These are phyloP conservation scores for Misgurnus mizolepis DNA, from an alignment of 2,113 vertebrate genomes.

Conservation along the genomic window DNA sequence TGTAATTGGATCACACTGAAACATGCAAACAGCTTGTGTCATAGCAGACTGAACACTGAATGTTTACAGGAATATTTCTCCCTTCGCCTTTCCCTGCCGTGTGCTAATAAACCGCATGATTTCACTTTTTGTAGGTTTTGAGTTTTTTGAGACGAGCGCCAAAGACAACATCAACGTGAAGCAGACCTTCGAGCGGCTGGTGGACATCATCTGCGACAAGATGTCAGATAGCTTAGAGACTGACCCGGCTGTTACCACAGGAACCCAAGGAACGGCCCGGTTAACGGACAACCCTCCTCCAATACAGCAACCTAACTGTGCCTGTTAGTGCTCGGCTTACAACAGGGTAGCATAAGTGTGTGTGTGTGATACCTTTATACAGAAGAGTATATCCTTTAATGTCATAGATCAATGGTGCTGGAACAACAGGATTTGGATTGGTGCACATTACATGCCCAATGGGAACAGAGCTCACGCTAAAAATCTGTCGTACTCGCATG, in stretches of 20 bases:
- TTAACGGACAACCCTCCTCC: conserved; percentile 83
- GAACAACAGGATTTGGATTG: conserved; percentile 13
- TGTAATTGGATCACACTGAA: conserved; percentile 48
- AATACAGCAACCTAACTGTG: conserved; percentile 77
- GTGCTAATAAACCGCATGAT: background rate
- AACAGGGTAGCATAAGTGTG: background rate
- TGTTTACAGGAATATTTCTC: background rate
- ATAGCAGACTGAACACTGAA: background rate
- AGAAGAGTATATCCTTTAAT: conserved; percentile 50
- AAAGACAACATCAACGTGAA: conserved; percentile 79
- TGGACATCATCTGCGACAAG: conserved; percentile 84
- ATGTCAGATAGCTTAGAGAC: conserved; percentile 85
- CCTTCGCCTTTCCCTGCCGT: background rate
- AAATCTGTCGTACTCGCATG: no score
- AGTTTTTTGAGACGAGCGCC: conserved; percentile 87
- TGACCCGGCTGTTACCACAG: conserved; percentile 73
- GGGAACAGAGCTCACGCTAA: background rate
- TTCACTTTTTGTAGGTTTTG: conserved; percentile 78
- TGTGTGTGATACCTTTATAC: conserved; percentile 25
- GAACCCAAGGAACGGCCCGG: conserved; percentile 75
- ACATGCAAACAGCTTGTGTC: conserved; percentile 7
- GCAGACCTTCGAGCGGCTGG: background rate
- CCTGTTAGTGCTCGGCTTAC: conserved; percentile 73
- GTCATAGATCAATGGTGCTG: background rate
- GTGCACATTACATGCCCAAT: background rate